Evolutionary conservation across 2,113 vertebrate genomes (phyloP).

Genomic region (Gorsachius goisagi): DNA sequence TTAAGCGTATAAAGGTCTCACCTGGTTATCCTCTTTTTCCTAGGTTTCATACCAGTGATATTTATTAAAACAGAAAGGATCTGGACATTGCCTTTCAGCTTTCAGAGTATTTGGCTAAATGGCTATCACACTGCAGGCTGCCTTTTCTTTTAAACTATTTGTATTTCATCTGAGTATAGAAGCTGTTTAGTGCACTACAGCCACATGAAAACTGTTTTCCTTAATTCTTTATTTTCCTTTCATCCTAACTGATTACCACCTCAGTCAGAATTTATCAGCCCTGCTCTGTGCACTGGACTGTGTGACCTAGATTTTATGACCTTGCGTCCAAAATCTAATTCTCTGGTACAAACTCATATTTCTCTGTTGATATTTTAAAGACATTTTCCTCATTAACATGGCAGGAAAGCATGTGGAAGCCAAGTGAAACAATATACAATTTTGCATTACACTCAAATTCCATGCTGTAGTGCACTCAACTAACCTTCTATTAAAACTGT

Average conservation of each 20-base stretch:
- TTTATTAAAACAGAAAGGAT: conserved; percentile 22
- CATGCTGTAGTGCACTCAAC: conserved; percentile 43
- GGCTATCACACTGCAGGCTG: background rate
- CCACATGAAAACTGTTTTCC: conserved; percentile 7
- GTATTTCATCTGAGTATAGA: background rate
- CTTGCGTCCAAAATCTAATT: conserved; percentile 28
- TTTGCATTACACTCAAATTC: conserved; percentile 52
- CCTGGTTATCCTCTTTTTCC: background rate
- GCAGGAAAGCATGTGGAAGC: conserved; percentile 45
- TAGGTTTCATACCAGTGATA: background rate
- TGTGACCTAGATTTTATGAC: conserved; percentile 60
- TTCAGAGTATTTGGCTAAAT: conserved; percentile 1
- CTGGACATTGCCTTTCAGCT: background rate
- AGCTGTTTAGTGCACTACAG: background rate
- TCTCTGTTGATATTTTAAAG: conserved; percentile 57
- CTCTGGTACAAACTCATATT: conserved; percentile 50
- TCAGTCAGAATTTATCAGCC: conserved; percentile 52
- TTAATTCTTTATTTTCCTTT: conserved; percentile 45
- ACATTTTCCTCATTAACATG: conserved; percentile 60
- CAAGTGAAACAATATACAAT: conserved; percentile 54
- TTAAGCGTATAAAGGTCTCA: background rate
- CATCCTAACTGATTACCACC: conserved; percentile 31
- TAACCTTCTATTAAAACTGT: conserved; percentile 42
- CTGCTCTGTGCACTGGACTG: conserved; percentile 41
- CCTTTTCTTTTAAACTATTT: background rate